Percentiles rank a stretch among this genome's conserved stretches.
Conservation (phyloP, 2,888 invertebrate genomes). For the Plagiodera versicolora region DNA sequence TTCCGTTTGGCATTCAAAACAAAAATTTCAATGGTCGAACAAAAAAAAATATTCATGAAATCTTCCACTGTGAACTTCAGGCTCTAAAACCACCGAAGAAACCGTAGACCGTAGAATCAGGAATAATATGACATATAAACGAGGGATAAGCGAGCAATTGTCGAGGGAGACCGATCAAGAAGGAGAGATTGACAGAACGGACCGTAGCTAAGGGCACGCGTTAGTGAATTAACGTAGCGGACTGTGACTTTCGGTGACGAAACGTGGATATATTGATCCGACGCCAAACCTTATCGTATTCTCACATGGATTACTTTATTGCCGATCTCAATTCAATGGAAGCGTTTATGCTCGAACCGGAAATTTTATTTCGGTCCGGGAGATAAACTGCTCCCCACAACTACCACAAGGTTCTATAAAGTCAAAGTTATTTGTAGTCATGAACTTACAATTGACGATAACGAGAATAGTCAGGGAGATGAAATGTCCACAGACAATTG, state of each 20-base stretch:
- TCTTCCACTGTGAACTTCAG: background rate
- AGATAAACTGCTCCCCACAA: background rate
- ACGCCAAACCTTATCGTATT: slow-evolving; percentile 47
- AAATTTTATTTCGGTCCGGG: slow-evolving; percentile 2
- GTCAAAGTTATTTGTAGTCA: too few species aligned
- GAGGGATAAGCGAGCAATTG: slow-evolving; percentile 33
- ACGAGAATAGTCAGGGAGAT: too few species aligned
- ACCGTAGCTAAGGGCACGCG: slow-evolving; percentile 33
- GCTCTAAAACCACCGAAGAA: background rate
- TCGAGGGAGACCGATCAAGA: slow-evolving; percentile 23
- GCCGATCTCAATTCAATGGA: slow-evolving; percentile 26
- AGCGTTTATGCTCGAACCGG: slow-evolving; percentile 7
- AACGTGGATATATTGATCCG: slow-evolving; percentile 47
- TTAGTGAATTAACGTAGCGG: slow-evolving; percentile 41
- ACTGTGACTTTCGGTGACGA: slow-evolving; percentile 32
- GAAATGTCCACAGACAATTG: too few species aligned
- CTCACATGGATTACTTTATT: slow-evolving; percentile 51
- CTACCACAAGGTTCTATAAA: too few species aligned
- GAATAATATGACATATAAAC: slow-evolving; percentile 28
- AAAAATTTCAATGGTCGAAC: too few species aligned
- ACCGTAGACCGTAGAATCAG: slow-evolving; percentile 7
- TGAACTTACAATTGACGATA: too few species aligned
- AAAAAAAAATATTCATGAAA: too few species aligned
- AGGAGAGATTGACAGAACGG: background rate
- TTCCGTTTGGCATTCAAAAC: too few species aligned